phyloP scores from a whole-genome alignment of 2,888 invertebrate genomes.

The Ceraclea dissimilis region DNA sequence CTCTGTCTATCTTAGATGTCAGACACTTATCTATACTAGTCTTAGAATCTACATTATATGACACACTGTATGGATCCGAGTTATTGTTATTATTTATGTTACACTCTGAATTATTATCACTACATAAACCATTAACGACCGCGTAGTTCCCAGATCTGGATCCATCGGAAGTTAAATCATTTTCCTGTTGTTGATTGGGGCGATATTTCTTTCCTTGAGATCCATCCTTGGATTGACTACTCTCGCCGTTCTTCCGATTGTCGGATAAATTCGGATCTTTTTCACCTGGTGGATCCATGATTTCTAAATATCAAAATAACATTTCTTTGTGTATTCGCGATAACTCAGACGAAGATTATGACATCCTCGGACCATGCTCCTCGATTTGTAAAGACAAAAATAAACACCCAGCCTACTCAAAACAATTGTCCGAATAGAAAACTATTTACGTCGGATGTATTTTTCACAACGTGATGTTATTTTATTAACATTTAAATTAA shows the following conservation, averaged over 20 bases:
- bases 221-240: constrained; percentile 10
- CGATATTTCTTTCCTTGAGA: constrained; percentile 17
- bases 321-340: not conserved
- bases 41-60: constrained; percentile 20
- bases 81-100: constrained; percentile 6
- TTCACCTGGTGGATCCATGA: constrained; percentile 16
- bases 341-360: not conserved
- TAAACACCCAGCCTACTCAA: not conserved
- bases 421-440: not conserved
- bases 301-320: not conserved
- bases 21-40: constrained; percentile 16
- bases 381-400: not conserved
- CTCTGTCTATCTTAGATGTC: constrained; percentile 11
- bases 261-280: constrained; percentile 9
- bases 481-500: too few species aligned
- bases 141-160: not conserved
- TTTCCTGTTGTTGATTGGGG: constrained; percentile 13
- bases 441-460: too few species aligned
- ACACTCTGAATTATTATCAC: constrained; percentile 1
- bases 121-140: not conserved
- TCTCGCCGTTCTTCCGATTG: constrained; percentile 7
- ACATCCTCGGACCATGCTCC: not conserved
- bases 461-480: too few species aligned
- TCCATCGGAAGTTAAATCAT: constrained; percentile 9
- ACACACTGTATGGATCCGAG: constrained; percentile 18